Evolutionary conservation across 2,888 invertebrate genomes (phyloP).

Genomic region (Rosalia funebris): DNA sequence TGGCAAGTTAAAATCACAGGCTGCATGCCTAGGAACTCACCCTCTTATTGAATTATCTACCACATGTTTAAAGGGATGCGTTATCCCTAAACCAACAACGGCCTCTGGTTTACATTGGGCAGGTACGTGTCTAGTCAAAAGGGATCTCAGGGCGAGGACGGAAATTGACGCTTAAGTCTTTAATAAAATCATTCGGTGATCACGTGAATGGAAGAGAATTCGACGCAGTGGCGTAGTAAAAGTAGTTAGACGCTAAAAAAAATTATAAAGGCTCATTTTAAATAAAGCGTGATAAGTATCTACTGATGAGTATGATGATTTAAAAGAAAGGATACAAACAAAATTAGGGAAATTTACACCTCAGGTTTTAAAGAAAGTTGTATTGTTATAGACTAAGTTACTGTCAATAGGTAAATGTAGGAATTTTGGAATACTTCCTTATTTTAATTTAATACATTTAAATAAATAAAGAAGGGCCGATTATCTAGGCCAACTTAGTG

Average conservation of each 20-base stretch:
- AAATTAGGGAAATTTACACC: too few relatives aligned
- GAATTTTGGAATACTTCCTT: too few relatives aligned
- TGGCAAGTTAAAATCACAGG: not conserved
- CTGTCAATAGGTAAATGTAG: too few relatives aligned
- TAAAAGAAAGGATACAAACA: too few relatives aligned
- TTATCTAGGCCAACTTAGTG: too few relatives aligned
- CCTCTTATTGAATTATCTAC: conserved; percentile 2
- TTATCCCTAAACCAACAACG: not conserved
- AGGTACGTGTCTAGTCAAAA: not conserved
- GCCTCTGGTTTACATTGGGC: not conserved
- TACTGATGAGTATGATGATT: too few relatives aligned
- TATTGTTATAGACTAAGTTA: too few relatives aligned
- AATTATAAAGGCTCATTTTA: not conserved
- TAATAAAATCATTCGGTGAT: conserved; percentile 1
- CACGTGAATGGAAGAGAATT: not conserved
- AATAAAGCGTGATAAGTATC: too few relatives aligned
- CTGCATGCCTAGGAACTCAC: too few relatives aligned
- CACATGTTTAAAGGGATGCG: not conserved
- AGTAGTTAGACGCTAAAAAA: not conserved
- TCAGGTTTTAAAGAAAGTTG: too few relatives aligned
- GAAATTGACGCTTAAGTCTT: not conserved
- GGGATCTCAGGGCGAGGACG: not conserved
- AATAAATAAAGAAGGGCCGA: too few relatives aligned
- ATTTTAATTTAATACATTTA: too few relatives aligned
- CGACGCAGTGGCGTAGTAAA: not conserved